Evolutionary conservation across 2,113 vertebrate species (phyloP).

Genomic region (Protobothrops flavoviridis): DNA sequence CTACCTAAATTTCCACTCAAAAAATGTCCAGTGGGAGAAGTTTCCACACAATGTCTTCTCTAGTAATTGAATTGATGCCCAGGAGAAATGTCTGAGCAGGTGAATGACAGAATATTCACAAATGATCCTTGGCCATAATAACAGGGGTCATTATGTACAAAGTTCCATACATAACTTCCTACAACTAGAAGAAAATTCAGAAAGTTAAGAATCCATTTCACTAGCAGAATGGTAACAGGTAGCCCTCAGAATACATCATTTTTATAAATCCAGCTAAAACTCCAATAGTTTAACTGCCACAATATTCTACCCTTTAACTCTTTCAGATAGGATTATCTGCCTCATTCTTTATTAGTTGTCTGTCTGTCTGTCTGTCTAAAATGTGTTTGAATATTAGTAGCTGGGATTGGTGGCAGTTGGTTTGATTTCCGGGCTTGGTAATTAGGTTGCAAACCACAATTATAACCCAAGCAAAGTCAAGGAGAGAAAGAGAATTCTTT

Average conservation of each 20-base stretch:
- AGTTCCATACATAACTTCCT: background rate
- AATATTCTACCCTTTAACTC: background rate
- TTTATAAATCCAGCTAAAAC: background rate
- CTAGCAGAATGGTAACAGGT: background rate
- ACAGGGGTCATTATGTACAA: background rate
- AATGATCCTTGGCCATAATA: background rate
- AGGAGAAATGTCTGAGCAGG: background rate
- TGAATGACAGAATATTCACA: background rate
- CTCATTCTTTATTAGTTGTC: background rate
- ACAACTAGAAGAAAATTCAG: background rate
- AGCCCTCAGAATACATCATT: background rate
- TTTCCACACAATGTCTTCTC: background rate
- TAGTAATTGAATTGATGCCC: background rate
- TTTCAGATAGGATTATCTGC: background rate
- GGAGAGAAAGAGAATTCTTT: too few relatives aligned
- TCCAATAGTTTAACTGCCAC: background rate
- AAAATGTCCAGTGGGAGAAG: background rate
- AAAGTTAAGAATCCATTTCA: background rate
- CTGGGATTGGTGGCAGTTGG: too few relatives aligned
- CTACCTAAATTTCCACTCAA: background rate
- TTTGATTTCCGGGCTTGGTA: too few relatives aligned
- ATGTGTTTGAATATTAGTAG: too few relatives aligned
- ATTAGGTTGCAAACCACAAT: too few relatives aligned
- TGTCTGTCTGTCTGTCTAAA: background rate
- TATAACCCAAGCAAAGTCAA: too few relatives aligned